These are phyloP conservation scores for Drosophila ficusphila DNA, from an alignment of 1,140 invertebrate genomes.

Conservation along the genomic window DNA sequence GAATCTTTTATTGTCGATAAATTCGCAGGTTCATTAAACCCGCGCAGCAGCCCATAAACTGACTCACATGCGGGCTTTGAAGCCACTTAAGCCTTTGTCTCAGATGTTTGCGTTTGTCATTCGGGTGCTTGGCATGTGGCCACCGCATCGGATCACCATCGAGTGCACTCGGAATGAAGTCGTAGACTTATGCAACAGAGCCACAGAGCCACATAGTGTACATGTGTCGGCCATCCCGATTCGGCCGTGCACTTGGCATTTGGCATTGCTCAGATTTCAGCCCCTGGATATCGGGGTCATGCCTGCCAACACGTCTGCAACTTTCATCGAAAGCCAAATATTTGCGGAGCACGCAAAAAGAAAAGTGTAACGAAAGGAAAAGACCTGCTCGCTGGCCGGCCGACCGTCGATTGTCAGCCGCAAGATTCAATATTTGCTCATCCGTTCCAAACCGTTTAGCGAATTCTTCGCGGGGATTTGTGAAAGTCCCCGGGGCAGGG, in stretches of 20 bases:
- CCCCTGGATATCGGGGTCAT: slow-evolving; percentile 57
- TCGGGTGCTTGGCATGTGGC: slow-evolving; percentile 46
- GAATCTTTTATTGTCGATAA: slow-evolving; percentile 76
- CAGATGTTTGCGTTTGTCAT: slow-evolving; percentile 22
- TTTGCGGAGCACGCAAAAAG: slow-evolving; percentile 70
- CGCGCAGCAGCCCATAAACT: slow-evolving; percentile 30
- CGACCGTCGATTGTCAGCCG: slow-evolving; percentile 19
- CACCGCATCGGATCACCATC: slow-evolving; percentile 16
- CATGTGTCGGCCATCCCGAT: slow-evolving; percentile 63
- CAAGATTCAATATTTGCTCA: slow-evolving; percentile 73
- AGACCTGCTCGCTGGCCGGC: slow-evolving; percentile 16
- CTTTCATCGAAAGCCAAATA: slow-evolving; percentile 81
- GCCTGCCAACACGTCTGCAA: slow-evolving; percentile 54
- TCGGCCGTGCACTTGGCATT: slow-evolving; percentile 45
- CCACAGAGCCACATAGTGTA: slow-evolving; percentile 41
- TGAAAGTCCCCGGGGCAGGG: slow-evolving; percentile 64
- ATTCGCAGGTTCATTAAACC: slow-evolving; percentile 76
- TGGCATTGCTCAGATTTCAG: slow-evolving; percentile 55
- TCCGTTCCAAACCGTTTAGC: slow-evolving; percentile 48
- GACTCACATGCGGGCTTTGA: slow-evolving; percentile 35
- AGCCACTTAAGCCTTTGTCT: slow-evolving; percentile 20
- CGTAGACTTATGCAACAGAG: slow-evolving; percentile 53
- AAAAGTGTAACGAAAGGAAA: slow-evolving; percentile 78
- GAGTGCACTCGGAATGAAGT: slow-evolving; percentile 60
- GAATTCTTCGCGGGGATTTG: slow-evolving; percentile 49